Base-by-base conservation (phyloP, 2,797 vertebrate species). In the Carcharodon carcharias region DNA sequence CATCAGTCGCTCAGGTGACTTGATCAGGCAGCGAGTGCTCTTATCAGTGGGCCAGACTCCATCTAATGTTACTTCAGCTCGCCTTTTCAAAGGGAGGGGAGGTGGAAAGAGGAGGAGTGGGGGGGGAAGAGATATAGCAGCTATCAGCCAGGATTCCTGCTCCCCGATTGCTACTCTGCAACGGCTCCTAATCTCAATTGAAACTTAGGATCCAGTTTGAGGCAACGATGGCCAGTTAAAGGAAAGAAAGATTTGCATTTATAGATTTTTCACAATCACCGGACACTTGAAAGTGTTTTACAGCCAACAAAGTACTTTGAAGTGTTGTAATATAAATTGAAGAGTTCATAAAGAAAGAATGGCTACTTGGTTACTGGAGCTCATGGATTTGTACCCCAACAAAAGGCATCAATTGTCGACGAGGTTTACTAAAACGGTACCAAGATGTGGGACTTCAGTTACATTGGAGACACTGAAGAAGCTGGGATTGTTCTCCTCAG, bases 1-100 rank as follows among this genome's bases (percentile, higher is more conserved):
- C 0, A 96, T 71, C 96, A 99, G 98, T 0, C 99, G 98, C 50
- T 99, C 98, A 0, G 99, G 99, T 97, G 98, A 99, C 97, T 99
- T 98, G 96, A 99, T 99, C 97, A 98, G 98, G 96, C 97, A 97
- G 77, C 99, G 98, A 0, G 98, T 98, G 0, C 98, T 99, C 97
- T 99, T 99, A 96, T 99, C 99, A 0, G 98, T 99, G 0, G 99
- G 99, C 99, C 99, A 99, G 96, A 99, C 99, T 0, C 99, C 99
- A 6, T 99, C 99, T 96, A 99, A 97, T 0, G 99, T 99, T 71
- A 99, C 99, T 97, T 99, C 99, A 0, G 99, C 99, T 2, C 98
- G 98, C 96, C 99, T 99, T 96, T 40, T 40, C 26, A 61, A 23
- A 1, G 71, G 31, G 1, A 31, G 71, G 5, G 35, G 7, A 35